These are phyloP conservation scores for Drosophila albomicans DNA, from an alignment of 1,140 invertebrate genomes.

Conservation along the genomic window DNA sequence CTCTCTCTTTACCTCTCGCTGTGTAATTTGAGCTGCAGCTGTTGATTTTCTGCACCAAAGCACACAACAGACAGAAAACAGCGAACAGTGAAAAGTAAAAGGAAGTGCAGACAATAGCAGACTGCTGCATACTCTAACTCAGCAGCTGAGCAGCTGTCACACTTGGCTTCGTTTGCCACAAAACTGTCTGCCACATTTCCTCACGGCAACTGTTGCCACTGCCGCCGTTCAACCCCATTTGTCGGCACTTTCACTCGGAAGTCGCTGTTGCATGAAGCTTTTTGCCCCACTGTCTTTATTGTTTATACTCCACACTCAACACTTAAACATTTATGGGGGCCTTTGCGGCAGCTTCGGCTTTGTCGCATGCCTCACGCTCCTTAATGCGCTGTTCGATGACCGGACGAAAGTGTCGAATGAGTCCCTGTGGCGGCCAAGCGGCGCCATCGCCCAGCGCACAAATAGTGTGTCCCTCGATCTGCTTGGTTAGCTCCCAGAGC, in stretches of 20 bases:
- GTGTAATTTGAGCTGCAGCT: slow-evolving; percentile 72
- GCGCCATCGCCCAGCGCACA: slow-evolving; percentile 74
- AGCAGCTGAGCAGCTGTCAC: neutral
- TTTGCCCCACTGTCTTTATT: slow-evolving; percentile 37
- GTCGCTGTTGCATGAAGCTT: slow-evolving; percentile 64
- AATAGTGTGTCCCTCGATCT: slow-evolving; percentile 77
- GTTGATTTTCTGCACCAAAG: slow-evolving; percentile 73
- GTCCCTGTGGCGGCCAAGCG: slow-evolving; percentile 73
- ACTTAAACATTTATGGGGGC: slow-evolving; percentile 14
- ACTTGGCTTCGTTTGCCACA: too few species aligned
- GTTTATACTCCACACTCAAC: slow-evolving; percentile 12
- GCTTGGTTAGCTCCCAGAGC: slow-evolving; percentile 75
- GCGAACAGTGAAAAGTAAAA: slow-evolving; percentile 34
- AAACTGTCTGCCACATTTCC: neutral
- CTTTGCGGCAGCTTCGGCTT: slow-evolving; percentile 12
- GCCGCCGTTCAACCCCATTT: slow-evolving; percentile 64
- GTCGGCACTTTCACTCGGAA: slow-evolving; percentile 72
- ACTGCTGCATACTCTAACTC: slow-evolving; percentile 24
- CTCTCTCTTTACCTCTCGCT: neutral
- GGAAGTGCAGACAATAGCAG: slow-evolving; percentile 14
- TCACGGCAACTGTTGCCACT: slow-evolving; percentile 32
- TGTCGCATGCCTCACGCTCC: slow-evolving; percentile 35
- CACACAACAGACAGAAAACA: slow-evolving; percentile 40
- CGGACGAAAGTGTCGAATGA: slow-evolving; percentile 73
- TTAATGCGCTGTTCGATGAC: slow-evolving; percentile 66